These are phyloP conservation scores for Apis laboriosa DNA, from an alignment of 1,140 invertebrate genomes.

Conservation along the genomic window DNA sequence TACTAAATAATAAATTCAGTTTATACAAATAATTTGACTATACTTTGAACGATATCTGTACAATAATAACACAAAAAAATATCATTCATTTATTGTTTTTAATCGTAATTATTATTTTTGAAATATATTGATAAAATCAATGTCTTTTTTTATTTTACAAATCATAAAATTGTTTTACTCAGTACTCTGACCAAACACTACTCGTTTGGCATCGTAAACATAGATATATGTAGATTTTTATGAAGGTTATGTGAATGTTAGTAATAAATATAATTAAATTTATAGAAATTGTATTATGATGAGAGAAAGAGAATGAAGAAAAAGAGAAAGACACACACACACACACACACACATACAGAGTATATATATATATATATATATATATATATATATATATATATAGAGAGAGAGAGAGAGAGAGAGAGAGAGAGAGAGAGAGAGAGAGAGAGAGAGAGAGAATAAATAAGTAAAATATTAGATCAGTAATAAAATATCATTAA, in stretches of 20 bases:
- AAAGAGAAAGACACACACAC: no score
- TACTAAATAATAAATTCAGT: neutral
- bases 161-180: neutral
- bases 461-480: neutral
- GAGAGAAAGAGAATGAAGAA: no score
- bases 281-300: neutral
- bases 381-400: no score
- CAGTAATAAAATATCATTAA: neutral
- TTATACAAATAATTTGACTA: neutral
- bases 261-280: neutral
- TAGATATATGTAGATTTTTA: conserved; percentile 13
- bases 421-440: no score
- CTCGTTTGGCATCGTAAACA: conserved; percentile 13
- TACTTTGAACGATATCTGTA: neutral
- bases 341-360: no score
- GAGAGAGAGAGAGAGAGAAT: no score
- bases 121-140: neutral
- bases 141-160: neutral
- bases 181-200: conserved; percentile 15
- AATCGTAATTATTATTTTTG: neutral
- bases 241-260: conserved; percentile 16
- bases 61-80: neutral
- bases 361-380: no score
- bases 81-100: conserved; percentile 3
- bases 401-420: no score